Percentiles rank a stretch among this genome's conserved stretches.
Evolutionary conservation across 2,797 vertebrate species (phyloP).

Genomic region (Kryptolebias ocellatus): DNA sequence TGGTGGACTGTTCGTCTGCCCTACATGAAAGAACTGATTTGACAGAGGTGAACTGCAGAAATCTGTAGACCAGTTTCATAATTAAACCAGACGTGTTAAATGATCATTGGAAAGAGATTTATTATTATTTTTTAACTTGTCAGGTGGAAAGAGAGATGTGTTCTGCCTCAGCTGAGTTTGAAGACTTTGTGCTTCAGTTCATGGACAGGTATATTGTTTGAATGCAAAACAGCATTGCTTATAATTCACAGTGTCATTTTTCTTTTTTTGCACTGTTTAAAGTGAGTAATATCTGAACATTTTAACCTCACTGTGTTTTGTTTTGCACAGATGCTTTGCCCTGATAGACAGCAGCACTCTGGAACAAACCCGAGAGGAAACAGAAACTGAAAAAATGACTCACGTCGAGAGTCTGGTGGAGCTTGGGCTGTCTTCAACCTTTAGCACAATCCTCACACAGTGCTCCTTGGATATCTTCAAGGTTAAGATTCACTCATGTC

Average conservation of each 20-base stretch:
- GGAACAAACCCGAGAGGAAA: conserved; percentile 97
- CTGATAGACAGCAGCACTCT: conserved; percentile 97
- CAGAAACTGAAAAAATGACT: conserved; percentile 98
- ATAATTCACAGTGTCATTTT: neutral
- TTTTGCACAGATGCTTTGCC: conserved; percentile 89
- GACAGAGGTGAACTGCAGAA: conserved; percentile 84
- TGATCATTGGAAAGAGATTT: neutral
- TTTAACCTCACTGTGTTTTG: conserved; percentile 8
- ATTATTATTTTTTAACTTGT: conserved; percentile 2
- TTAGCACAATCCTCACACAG: conserved; percentile 96
- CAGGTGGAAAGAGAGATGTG: conserved; percentile 95
- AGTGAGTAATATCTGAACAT: neutral
- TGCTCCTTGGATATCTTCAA: conserved; percentile 96
- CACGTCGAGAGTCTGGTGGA: conserved; percentile 96
- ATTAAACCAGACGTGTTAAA: neutral
- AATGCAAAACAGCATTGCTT: neutral
- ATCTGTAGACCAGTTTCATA: neutral
- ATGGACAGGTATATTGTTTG: conserved; percentile 90
- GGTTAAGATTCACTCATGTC: conserved; percentile 71
- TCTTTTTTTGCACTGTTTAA: neutral
- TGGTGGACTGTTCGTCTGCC: conserved; percentile 96
- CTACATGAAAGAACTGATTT: conserved; percentile 91
- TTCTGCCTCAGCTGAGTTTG: conserved; percentile 96
- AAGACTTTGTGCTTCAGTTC: conserved; percentile 97
- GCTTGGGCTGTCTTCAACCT: conserved; percentile 95